phyloP scores from a whole-genome alignment of 2,888 invertebrate genomes.

The Hypolimnas misippus region DNA sequence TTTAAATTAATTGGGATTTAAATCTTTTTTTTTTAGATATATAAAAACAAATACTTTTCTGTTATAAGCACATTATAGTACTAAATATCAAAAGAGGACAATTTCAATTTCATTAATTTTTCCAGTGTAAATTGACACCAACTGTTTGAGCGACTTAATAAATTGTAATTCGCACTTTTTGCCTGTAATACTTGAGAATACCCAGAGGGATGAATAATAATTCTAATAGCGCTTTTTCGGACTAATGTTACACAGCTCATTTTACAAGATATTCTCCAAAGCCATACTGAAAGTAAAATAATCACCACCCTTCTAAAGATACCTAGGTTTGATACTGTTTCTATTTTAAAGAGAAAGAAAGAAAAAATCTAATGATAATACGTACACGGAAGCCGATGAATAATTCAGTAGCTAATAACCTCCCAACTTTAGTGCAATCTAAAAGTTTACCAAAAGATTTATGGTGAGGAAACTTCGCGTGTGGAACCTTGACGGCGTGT shows the following conservation, averaged over 20 bases:
- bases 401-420: slow-evolving; percentile 49
- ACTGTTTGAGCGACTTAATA: no score
- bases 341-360: not conserved
- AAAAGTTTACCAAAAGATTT: slow-evolving; percentile 49
- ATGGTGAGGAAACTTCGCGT: slow-evolving; percentile 41
- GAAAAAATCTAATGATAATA: slow-evolving; percentile 24
- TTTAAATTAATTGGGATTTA: not conserved
- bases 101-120: no score
- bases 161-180: not conserved
- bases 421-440: slow-evolving; percentile 44
- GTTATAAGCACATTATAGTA: no score
- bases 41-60: no score
- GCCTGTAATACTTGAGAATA: not conserved
- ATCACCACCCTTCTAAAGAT: not conserved
- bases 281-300: not conserved
- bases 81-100: no score
- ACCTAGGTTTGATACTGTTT: not conserved
- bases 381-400: slow-evolving; percentile 40
- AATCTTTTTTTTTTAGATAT: not conserved
- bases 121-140: no score
- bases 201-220: not conserved
- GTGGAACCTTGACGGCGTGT: slow-evolving; percentile 33
- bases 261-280: not conserved
- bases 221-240: not conserved
- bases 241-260: not conserved